Conservation (phyloP, 2,888 invertebrate genomes). For the Perizoma flavofasciatum region DNA sequence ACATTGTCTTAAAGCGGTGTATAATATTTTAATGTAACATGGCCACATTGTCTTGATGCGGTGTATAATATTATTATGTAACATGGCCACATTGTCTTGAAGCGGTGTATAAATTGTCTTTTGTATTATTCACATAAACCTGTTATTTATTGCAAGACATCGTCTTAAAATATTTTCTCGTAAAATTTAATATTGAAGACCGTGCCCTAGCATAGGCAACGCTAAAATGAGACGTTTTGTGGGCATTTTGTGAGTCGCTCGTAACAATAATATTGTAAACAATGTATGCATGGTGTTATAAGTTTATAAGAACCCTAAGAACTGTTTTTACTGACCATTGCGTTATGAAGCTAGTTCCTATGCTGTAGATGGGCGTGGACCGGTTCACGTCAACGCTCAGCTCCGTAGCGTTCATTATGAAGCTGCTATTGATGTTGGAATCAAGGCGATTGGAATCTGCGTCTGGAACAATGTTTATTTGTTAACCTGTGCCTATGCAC, state of each 20-base stretch:
- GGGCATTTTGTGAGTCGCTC: constrained; percentile 23
- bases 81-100: too few relatives aligned
- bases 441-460: constrained; percentile 32
- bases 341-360: constrained; percentile 89
- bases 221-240: constrained; percentile 25
- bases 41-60: background rate
- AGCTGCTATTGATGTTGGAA: constrained; percentile 46
- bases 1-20: too few relatives aligned
- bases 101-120: background rate
- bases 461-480: constrained; percentile 46
- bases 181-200: constrained; percentile 48
- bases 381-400: constrained; percentile 83
- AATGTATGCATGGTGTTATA: too few relatives aligned
- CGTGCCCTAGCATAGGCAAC: constrained; percentile 33
- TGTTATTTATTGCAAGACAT: constrained; percentile 41
- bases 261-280: constrained; percentile 23
- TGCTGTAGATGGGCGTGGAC: constrained; percentile 89
- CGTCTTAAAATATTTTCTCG: constrained; percentile 33
- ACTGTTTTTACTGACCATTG: constrained; percentile 86
- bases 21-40: too few relatives aligned
- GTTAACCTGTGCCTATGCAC: constrained; percentile 22
- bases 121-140: constrained; percentile 44
- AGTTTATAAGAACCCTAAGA: too few relatives aligned
- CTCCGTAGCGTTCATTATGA: constrained; percentile 74
- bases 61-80: too few relatives aligned